Conservation (phyloP, 1,140 invertebrate species). For the Lepidotrigona ventralis region DNA sequence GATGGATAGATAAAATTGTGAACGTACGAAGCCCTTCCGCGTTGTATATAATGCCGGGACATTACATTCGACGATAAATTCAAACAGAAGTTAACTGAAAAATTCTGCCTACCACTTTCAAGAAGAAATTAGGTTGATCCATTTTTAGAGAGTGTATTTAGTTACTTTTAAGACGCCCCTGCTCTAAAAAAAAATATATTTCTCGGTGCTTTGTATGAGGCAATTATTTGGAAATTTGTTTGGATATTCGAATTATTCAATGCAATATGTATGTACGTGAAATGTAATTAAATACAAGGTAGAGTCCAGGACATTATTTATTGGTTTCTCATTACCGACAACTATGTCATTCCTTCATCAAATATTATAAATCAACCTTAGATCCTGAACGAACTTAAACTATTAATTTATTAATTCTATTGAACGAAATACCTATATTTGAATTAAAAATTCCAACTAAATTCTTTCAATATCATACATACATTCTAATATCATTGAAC, state of each 20-base stretch:
- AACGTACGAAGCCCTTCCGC: slow-evolving; percentile 5
- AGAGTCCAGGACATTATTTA: too few relatives aligned
- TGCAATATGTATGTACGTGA: neutral
- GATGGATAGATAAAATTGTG: slow-evolving; percentile 49
- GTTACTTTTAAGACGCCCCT: neutral
- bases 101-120: neutral
- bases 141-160: neutral
- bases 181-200: neutral
- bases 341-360: neutral
- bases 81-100: neutral
- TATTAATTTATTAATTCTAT: too few relatives aligned
- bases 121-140: neutral
- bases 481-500: too few relatives aligned
- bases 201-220: neutral
- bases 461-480: too few relatives aligned
- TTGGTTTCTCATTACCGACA: too few relatives aligned
- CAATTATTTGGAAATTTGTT: neutral
- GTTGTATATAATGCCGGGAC: neutral
- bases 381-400: too few relatives aligned
- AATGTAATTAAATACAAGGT: neutral
- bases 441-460: too few relatives aligned
- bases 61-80: slow-evolving; percentile 8
- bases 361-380: neutral
- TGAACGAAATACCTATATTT: too few relatives aligned
- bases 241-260: neutral